phyloP scores from a whole-genome alignment of 2,888 invertebrate species.

The Melipona beecheii region DNA sequence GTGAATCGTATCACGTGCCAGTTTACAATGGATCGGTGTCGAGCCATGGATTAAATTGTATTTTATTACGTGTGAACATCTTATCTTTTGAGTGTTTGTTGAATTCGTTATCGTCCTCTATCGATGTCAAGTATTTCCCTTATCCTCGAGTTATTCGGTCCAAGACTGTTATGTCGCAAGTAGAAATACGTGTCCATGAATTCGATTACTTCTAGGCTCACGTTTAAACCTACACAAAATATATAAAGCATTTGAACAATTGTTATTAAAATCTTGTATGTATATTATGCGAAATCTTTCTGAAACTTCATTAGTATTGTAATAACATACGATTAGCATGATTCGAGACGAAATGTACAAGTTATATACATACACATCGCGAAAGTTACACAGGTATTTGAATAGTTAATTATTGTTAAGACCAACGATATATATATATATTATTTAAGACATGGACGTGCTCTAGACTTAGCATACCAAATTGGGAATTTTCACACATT shows the following conservation, averaged over 20 bases:
- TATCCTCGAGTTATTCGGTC: slow-evolving; percentile 38
- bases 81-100: slow-evolving; percentile 77
- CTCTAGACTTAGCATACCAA: too few species aligned
- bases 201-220: slow-evolving; percentile 19
- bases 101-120: slow-evolving; percentile 71
- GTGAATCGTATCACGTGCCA: slow-evolving; percentile 37
- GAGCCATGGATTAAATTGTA: slow-evolving; percentile 65
- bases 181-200: slow-evolving; percentile 29
- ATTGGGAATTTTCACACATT: too few species aligned
- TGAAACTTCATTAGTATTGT: background rate
- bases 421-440: too few species aligned
- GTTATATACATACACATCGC: background rate
- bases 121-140: slow-evolving; percentile 65
- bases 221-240: background rate
- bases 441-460: too few species aligned
- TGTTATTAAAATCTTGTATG: background rate
- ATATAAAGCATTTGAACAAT: background rate
- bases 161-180: slow-evolving; percentile 21
- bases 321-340: background rate
- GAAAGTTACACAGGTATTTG: background rate
- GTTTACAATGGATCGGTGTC: slow-evolving; percentile 52
- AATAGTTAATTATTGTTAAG: background rate
- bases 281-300: background rate
- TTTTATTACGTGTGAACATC: slow-evolving; percentile 52
- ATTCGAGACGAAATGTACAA: background rate